These are phyloP conservation scores for Drosophila albomicans DNA, from an alignment of 1,140 invertebrate species.

Conservation along the genomic window DNA sequence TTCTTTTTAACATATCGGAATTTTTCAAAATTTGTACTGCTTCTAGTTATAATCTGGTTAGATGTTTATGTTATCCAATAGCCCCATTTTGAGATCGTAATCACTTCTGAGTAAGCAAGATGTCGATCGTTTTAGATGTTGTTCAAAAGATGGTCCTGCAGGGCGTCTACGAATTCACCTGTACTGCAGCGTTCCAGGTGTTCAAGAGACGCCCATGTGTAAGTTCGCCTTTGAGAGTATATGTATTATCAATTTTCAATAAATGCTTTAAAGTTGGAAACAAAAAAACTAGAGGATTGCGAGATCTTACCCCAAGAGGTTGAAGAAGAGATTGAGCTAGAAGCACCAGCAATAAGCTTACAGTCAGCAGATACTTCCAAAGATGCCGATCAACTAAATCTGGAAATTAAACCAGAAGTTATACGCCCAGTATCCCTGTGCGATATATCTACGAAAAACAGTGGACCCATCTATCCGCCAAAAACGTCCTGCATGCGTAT, in stretches of 20 bases:
- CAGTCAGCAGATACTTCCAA: not conserved
- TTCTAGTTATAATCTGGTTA: constrained; percentile 1
- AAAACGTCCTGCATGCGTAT: constrained; percentile 60
- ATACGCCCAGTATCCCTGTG: not conserved
- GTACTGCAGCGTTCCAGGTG: constrained; percentile 19
- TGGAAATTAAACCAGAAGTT: not conserved
- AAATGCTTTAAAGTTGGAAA: constrained; percentile 5
- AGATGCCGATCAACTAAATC: not conserved
- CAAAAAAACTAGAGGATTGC: not conserved
- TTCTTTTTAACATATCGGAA: not conserved
- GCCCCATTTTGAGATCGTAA: constrained; percentile 15
- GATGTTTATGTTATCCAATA: constrained; percentile 14
- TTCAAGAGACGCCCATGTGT: constrained; percentile 38
- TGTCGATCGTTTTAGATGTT: constrained; percentile 65
- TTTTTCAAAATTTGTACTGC: constrained; percentile 1
- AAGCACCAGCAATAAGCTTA: not conserved
- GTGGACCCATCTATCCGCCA: constrained; percentile 58
- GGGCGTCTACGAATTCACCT: constrained; percentile 52
- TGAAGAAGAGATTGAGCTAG: not conserved
- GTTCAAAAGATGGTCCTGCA: constrained; percentile 58
- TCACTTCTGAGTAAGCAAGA: constrained; percentile 21
- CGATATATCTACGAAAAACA: not conserved
- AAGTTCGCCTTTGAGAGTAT: not conserved
- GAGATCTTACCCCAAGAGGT: not conserved
- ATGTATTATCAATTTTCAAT: not conserved